Base-by-base conservation (phyloP, 2,113 vertebrate genomes). In the Elaphurus davidianus region DNA sequence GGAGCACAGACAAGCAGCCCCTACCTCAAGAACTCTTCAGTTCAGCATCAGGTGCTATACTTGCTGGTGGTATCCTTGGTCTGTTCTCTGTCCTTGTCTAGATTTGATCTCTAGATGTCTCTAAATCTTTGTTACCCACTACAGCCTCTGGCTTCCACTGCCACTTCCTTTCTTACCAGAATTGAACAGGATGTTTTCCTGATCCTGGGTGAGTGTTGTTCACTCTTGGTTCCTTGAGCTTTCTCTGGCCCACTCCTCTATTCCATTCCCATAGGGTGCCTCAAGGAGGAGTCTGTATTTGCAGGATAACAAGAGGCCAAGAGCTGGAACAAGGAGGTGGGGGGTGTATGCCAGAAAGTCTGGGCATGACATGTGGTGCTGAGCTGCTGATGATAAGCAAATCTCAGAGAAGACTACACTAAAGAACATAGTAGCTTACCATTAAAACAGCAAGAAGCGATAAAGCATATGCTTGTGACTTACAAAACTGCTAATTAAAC, bases 401-500 rank as follows among this genome's bases (percentile, higher is more conserved):
- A 87, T 89, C n/a, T 97, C 57, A 55, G 30, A 78, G 45, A 96
- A 96, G 84, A 81, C 43, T 98, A 96, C 93, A 97, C 79, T 89
- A 8, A 97, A 92, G 60, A 74, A 81, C 62, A 84, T 87, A 91
- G 96, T 93, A 96, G 89, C 82, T 94, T 96, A 97, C 97, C 94
- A 97, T 98, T 95, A 94, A 95, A 98, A 98, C 98, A 98, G 98
- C 98, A 98, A 98, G 97, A 99, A 98, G 98, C 96, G 97, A 98
- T 92, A 98, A 97, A 98, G 96, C 98, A 98, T 98, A 99, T 99
- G 98, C 95, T 98, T 79, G 96, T 90, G 97, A 96, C 98, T 99
- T 99, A 98, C 88, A 96, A 98, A 96, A 98, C 97, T 79, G 25
- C 97, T 99, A 98, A 99, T 99, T 99, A 99, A 99, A 98, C 98